phyloP scores from a whole-genome alignment of 2,113 vertebrate genomes.

The Chloropsis hardwickii region DNA sequence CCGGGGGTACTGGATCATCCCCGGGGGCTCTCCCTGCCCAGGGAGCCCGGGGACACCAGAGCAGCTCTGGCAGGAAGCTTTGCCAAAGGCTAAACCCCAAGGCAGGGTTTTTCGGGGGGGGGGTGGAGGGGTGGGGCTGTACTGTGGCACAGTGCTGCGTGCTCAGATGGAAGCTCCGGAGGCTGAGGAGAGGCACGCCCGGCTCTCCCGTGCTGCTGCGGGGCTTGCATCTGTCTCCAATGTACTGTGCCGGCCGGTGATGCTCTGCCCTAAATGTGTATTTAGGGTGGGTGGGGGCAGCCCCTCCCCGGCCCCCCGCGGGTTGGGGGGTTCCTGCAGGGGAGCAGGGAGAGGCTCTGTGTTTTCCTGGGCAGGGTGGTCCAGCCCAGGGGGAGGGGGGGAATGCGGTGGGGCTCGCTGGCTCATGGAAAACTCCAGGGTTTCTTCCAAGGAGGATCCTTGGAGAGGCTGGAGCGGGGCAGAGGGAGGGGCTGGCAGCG shows the following conservation, averaged over 20 bases:
- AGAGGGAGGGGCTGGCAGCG: not conserved
- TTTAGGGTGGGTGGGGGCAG: not conserved
- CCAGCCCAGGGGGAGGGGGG: not conserved
- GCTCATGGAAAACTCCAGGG: not conserved
- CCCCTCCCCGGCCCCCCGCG: accelerated
- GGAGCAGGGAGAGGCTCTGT: not conserved
- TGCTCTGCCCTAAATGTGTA: not conserved
- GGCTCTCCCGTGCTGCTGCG: accelerated
- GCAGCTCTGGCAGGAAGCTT: not conserved
- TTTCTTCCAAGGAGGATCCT: not conserved
- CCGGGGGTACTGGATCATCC: not conserved
- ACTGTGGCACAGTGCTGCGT: not conserved
- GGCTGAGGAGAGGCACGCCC: not conserved
- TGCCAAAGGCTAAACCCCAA: not conserved
- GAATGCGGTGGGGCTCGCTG: not conserved
- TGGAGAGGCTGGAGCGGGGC: not conserved
- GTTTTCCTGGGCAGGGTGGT: not conserved
- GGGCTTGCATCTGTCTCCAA: not conserved
- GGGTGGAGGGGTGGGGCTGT: not conserved
- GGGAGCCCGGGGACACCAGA: not conserved
- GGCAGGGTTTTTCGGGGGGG: not conserved
- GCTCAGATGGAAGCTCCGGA: not conserved
- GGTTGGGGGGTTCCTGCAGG: not conserved
- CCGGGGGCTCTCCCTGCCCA: not conserved
- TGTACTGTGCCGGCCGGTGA: not conserved